Evolutionary conservation across 2,797 vertebrate species (phyloP), one percentile per base, ranked within the genome.

Genomic region (Phaenicophaeus curvirostris): DNA sequence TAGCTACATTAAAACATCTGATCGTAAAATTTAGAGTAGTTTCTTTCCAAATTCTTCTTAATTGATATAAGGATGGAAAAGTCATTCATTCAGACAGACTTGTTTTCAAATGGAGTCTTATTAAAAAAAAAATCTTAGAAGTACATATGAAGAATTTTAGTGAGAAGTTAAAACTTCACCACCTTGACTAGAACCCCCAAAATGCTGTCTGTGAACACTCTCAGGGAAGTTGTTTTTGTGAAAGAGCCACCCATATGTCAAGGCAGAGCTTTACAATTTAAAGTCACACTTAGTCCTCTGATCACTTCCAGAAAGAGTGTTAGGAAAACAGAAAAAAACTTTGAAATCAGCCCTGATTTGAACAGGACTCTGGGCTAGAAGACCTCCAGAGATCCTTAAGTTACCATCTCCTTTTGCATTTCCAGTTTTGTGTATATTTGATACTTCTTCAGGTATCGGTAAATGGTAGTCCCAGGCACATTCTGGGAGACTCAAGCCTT

Each of bases 241-340:
- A 37, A 83, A 67, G 3, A 76, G 8, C 1, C 9, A 15, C 16
- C 5, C 1, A 0, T 35, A 35, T 3, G 7, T 27, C 21, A 78
- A 90, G 6, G 28, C 8, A 89, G 31, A 73, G 2, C 3, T 69
- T 76, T 58, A 19, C 4, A 39, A 6, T 28, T 74, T 77, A 19
- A 44, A 50, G 2, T 69, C 79, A 20, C 5, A 4, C 17, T 77
- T 67, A 51, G 14, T 62, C 20, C 13, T 65, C 9, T 13, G 23
- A 63, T 35, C 4, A 31, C 33, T 80, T 53, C 12, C 30, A 57
- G 17, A 71, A 77, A 63, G 17, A 77, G 13, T 2, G 0, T 10
- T 6, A 59, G 27, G 28, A 85, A 74, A 85, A 21, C 13, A 63
- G 18, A 76, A 42, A 17, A 54, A 9, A 63, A 3, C 8, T 72